Base-by-base conservation (phyloP, 2,113 vertebrate species). In the Malurus elegans region DNA sequence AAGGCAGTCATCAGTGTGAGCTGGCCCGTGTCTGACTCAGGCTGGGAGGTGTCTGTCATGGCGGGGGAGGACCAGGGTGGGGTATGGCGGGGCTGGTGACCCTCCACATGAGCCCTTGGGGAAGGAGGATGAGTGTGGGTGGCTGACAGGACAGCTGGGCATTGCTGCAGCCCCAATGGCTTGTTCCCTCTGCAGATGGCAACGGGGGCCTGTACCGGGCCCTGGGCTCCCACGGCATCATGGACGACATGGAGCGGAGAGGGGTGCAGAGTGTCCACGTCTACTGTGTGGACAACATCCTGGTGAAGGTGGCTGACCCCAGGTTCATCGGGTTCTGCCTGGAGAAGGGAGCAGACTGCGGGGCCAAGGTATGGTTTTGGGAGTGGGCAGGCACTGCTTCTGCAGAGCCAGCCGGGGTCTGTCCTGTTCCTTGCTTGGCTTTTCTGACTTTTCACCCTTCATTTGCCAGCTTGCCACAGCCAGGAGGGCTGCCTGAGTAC, bases 251-350 rank as follows among this genome's bases (percentile, higher is more conserved):
- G 99, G 98, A 99, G 82, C 92, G 8, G 9, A 98, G 99, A 45
- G 98, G 99, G 2, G 96, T 99, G 56, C 96, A 96, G 34, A 98
- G 95, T 24, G 97, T 99, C 83, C 99, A 99, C 0, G 98, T 99
- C 75, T 99, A 99, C 79, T 99, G 99, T 2, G 99, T 99, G 25
- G 99, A 99, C 95, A 99, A 99, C 97, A 99, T 99, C 94, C 96
- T 99, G 92, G 99, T 99, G 72, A 99, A 99, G 95, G 99, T 99
- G 88, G 99, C 99, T 3, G 99, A 99, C 92, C 99, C 99, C 5
- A 93, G 98, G 38, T 99, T 99, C 96, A 97, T 99, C 12, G 99
- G 99, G 10, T 99, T 99, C 97, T 99, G 99, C 96, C 94, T 99
- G 92, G 97, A 98, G 96, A 99, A 99, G 81, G 98, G 98, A 97